Percentiles rank a stretch among this genome's conserved stretches.
Conservation (phyloP, 1,140 invertebrate genomes). For the Micrasema minimum region DNA sequence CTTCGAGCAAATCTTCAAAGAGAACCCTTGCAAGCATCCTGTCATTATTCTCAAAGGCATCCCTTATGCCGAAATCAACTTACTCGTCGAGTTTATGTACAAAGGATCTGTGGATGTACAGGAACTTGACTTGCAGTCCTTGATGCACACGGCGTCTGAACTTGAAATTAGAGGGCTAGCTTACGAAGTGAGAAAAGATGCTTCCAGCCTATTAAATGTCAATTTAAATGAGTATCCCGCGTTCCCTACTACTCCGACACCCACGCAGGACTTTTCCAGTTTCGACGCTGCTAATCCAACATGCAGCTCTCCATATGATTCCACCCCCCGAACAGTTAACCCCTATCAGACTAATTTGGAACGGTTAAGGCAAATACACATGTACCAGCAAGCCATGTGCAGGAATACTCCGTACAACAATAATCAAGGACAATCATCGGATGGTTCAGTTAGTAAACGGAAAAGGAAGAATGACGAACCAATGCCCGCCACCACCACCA, state of each 20-base stretch:
- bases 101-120: constrained; percentile 76
- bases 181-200: constrained; percentile 65
- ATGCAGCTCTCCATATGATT: constrained; percentile 35
- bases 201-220: constrained; percentile 64
- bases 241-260: constrained; percentile 58
- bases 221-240: constrained; percentile 63
- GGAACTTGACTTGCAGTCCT: constrained; percentile 72
- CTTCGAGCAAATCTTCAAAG: constrained; percentile 80
- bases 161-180: constrained; percentile 72
- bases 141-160: constrained; percentile 76
- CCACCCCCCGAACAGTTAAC: constrained; percentile 54
- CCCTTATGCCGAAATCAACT: constrained; percentile 75
- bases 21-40: constrained; percentile 79
- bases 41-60: constrained; percentile 78
- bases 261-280: constrained; percentile 14
- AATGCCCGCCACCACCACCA: constrained; percentile 58
- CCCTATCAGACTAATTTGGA: constrained; percentile 62
- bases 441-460: constrained; percentile 52
- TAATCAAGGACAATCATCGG: neutral
- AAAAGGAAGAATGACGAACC: constrained; percentile 61
- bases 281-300: constrained; percentile 52
- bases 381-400: constrained; percentile 65
- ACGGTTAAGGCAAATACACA: constrained; percentile 62
- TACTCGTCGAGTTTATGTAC: constrained; percentile 79
- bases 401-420: constrained; percentile 50